Percentiles rank a stretch among this genome's conserved stretches.
Conservation (phyloP, 1,140 invertebrate genomes). For the Trichomalopsis sarcophagae region DNA sequence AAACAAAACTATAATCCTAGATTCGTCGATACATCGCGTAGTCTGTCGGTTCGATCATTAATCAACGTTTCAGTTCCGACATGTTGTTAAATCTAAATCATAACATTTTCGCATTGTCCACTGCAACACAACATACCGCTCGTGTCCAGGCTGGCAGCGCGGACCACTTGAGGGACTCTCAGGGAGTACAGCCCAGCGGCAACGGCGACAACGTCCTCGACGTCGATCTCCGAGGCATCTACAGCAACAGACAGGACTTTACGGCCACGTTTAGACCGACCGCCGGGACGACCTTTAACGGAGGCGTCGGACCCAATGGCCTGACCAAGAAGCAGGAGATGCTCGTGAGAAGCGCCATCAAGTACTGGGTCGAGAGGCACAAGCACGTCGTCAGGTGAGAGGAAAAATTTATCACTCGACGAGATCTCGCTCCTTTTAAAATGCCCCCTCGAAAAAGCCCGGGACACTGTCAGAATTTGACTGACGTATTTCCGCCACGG, state of each 20-base stretch:
- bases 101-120: background rate
- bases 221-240: constrained; percentile 83
- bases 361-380: constrained; percentile 91
- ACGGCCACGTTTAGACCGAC: constrained; percentile 82
- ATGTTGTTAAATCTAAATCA: no score
- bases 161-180: constrained; percentile 65
- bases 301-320: constrained; percentile 82
- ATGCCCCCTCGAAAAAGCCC: background rate
- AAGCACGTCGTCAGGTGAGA: constrained; percentile 88
- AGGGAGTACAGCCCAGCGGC: constrained; percentile 54
- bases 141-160: constrained; percentile 66
- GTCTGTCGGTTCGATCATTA: no score
- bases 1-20: no score
- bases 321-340: constrained; percentile 88
- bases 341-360: constrained; percentile 87
- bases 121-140: no score
- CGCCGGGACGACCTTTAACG: constrained; percentile 77
- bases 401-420: constrained; percentile 47
- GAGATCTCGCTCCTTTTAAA: background rate
- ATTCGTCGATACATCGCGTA: no score
- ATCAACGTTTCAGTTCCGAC: no score
- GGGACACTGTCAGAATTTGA: background rate
- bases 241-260: constrained; percentile 85
- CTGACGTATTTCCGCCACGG: background rate
- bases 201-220: constrained; percentile 71